Base-by-base conservation (phyloP, 1,140 invertebrate species). In the Drosophila ercepeae region DNA sequence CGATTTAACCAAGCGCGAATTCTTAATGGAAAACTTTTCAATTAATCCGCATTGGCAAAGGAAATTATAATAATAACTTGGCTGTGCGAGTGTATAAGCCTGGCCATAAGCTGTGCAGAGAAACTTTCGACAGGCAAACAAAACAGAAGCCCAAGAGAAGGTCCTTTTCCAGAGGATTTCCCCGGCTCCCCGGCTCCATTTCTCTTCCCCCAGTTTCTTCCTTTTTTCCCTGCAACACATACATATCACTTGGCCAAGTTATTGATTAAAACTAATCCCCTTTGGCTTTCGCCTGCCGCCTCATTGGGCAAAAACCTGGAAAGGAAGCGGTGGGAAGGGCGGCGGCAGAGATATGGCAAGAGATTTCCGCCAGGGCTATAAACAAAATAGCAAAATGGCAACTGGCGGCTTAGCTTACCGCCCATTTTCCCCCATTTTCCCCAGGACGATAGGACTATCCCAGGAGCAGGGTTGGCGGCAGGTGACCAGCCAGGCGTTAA, bases 181-280 rank as follows among this genome's bases (percentile, higher is more conserved):
- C 21, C 14, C 19, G 23, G 3, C 29, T 6, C 7, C 7, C 27
- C 25, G 14, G 13, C 13, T 27, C 4, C n/a, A 3, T 32, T 7
- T 11, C 29, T 6, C 11, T 14, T 11, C 29, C 1, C 7, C 7
- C 27, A 25, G n/a, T n/a, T 7, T 11, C 2, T 6, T 27, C 1
- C n/a, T n/a, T n/a, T 39, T 39, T 14, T 14, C 16, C 16, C 39
- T 6, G 14, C 53, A 23, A 23, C 21, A 41, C 49, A 18, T 16
- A 41, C 50, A 79, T n/a, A n/a, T n/a, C 58, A 58, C 61, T 60
- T 65, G 76, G 44, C 73, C 72, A 86, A 86, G 82, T 86, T 86
- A 86, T 86, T 86, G 82, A 86, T 86, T 86, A 86, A 82, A 86
- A 88, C 82, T 86, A 86, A 86, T 86, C 82, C 82, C 77, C 83